Evolutionary conservation across 92 coral and sea anemone genomes (phyloP).

Genomic region (Epizoanthus ramosus): DNA sequence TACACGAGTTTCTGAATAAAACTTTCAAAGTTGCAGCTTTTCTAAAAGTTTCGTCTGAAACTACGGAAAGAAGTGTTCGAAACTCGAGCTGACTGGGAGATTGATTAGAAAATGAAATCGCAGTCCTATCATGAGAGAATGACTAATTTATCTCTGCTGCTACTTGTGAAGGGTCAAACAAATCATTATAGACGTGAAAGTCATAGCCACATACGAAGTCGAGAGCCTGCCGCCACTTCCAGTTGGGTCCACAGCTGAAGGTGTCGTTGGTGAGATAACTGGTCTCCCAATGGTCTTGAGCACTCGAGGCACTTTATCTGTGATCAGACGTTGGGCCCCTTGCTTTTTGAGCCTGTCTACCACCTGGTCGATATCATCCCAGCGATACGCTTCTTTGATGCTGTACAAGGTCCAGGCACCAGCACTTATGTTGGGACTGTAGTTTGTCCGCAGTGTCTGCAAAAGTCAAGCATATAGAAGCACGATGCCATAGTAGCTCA

Average conservation of each 20-base stretch:
- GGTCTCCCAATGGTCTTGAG: slow-evolving; percentile 70
- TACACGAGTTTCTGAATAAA: too few relatives aligned
- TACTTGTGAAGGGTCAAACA: background rate
- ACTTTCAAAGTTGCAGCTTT: too few relatives aligned
- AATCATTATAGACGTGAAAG: background rate
- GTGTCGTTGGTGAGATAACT: slow-evolving; percentile 4
- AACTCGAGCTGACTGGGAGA: too few relatives aligned
- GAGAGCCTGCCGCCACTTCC: slow-evolving; percentile 6
- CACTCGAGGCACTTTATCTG: slow-evolving; percentile 82
- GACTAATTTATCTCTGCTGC: too few relatives aligned
- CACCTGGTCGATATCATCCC: slow-evolving; percentile 52
- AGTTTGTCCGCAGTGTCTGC: slow-evolving; percentile 63
- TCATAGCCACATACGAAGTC: background rate
- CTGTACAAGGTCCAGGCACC: slow-evolving; percentile 91
- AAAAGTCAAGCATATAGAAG: background rate
- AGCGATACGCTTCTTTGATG: slow-evolving; percentile 45
- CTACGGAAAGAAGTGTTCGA: too few relatives aligned
- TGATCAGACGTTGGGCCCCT: slow-evolving; percentile 76
- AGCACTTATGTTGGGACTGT: slow-evolving; percentile 74
- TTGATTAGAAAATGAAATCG: too few relatives aligned
- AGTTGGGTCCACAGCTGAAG: slow-evolving; percentile 1
- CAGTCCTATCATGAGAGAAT: too few relatives aligned
- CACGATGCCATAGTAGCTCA: too few relatives aligned
- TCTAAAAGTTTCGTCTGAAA: too few relatives aligned
- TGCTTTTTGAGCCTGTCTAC: slow-evolving; percentile 70